Conservation (phyloP, 2,113 vertebrate genomes). For the Micronycteris hirsuta region DNA sequence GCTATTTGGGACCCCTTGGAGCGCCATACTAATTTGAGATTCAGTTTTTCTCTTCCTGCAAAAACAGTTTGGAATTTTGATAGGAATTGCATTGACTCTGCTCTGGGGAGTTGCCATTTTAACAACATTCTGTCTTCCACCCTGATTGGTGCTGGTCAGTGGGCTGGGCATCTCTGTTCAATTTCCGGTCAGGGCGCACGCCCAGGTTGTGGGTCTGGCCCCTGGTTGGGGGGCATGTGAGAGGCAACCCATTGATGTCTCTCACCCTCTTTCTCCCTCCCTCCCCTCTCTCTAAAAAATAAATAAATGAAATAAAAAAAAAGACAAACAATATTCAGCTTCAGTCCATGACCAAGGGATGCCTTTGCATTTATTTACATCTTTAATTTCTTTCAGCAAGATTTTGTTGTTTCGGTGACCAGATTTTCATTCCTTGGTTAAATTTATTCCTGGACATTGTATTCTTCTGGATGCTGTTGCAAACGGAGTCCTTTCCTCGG, state of each 20-base stretch:
- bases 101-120: not conserved
- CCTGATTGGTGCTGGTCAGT: no score
- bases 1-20: not conserved
- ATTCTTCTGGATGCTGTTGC: not conserved
- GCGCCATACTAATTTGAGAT: not conserved
- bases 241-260: no score
- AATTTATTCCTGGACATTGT: not conserved
- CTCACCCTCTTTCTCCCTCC: no score
- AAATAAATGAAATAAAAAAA: no score
- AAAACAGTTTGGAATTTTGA: not conserved
- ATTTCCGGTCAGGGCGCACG: no score
- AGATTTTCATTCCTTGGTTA: not conserved
- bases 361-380: not conserved
- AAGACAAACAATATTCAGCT: not conserved
- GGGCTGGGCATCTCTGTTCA: no score
- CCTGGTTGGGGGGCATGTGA: no score
- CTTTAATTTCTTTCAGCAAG: not conserved
- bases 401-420: not conserved
- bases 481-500: not conserved
- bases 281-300: no score
- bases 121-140: not conserved
- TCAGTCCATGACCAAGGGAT: not conserved
- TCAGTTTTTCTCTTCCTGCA: not conserved
- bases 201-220: no score
- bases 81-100: not conserved